Percentiles rank a stretch among this genome's conserved stretches.
phyloP scores from a whole-genome alignment of 2,113 vertebrate genomes.

The Bos taurus region DNA sequence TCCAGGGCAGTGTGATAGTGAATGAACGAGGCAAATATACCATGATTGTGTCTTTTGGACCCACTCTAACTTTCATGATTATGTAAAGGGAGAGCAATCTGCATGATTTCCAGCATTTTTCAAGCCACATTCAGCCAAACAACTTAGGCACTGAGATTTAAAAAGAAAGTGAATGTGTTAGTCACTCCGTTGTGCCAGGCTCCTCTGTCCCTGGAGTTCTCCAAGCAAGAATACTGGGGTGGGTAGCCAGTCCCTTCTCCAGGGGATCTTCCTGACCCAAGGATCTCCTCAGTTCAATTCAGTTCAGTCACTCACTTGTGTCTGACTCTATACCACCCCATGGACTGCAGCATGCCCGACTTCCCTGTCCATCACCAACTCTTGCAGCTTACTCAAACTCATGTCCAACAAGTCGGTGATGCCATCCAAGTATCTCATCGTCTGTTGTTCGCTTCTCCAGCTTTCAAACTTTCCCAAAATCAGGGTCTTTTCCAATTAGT shows the following conservation, averaged over 20 bases:
- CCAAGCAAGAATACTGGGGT: background rate
- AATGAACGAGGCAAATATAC: background rate
- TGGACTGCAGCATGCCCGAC: background rate
- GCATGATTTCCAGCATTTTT: background rate
- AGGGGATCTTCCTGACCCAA: background rate
- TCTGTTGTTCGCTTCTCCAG: background rate
- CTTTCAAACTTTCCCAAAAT: background rate
- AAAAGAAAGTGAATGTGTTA: background rate
- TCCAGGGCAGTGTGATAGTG: background rate
- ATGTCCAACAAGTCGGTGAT: background rate
- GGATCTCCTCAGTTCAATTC: background rate
- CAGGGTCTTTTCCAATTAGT: background rate
- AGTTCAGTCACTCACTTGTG: background rate
- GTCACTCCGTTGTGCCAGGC: background rate
- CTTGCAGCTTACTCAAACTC: background rate
- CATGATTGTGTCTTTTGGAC: background rate
- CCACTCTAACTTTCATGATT: background rate
- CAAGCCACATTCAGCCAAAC: background rate
- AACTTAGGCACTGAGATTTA: background rate
- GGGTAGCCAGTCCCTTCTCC: background rate
- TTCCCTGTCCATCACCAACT: background rate
- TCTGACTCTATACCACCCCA: accelerated
- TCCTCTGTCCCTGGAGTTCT: background rate
- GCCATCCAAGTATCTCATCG: background rate
- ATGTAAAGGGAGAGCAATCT: background rate